Conservation (phyloP, 1,140 invertebrate genomes). For the Trinorchestia longiramus region DNA sequence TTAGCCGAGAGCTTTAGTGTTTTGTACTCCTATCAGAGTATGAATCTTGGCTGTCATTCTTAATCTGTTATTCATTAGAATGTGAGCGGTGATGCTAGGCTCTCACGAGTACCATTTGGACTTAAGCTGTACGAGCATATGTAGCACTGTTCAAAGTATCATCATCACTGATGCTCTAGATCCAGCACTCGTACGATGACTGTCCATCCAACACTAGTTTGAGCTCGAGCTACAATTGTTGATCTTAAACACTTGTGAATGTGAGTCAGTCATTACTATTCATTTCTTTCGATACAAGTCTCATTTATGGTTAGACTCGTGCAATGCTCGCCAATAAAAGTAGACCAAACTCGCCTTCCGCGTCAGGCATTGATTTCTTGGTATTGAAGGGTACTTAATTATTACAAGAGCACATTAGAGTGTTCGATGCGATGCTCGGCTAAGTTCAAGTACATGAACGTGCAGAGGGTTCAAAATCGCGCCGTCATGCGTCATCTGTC, state of each 20-base stretch:
- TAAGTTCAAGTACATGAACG: neutral
- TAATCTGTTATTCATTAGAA: neutral
- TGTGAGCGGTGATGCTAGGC: too few relatives aligned
- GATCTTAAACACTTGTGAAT: neutral
- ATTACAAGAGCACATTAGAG: neutral
- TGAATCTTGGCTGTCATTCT: neutral
- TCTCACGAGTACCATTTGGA: too few relatives aligned
- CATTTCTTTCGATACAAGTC: neutral
- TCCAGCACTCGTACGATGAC: neutral
- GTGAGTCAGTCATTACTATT: neutral
- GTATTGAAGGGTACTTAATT: neutral
- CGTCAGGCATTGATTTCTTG: neutral
- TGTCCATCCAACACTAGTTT: neutral
- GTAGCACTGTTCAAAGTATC: neutral
- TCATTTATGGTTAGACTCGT: neutral
- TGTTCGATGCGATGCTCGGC: neutral
- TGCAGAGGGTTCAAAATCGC: neutral
- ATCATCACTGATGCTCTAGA: neutral
- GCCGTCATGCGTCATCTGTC: conserved; percentile 16
- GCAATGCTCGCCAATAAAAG: neutral
- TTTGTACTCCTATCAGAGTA: neutral
- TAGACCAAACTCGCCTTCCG: neutral
- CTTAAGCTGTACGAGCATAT: neutral
- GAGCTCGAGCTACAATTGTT: neutral
- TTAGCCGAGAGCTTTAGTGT: neutral